Evolutionary conservation across 2,113 vertebrate species (phyloP).

Genomic region (Crotophaga sulcirostris): DNA sequence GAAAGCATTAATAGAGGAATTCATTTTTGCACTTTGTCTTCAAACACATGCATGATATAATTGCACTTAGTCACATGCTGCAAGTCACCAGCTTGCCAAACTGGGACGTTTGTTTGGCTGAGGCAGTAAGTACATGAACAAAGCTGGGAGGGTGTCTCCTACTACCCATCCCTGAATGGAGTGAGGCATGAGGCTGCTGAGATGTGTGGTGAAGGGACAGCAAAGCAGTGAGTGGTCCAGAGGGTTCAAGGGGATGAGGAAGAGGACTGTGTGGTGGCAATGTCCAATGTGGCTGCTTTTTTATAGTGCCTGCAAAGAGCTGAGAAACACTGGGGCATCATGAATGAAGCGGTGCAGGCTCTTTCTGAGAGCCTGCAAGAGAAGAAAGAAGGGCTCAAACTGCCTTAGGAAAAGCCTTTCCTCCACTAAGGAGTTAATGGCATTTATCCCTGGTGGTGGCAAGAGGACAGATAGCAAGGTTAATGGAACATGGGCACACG

Average conservation of each 20-base stretch:
- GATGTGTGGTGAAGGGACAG: neutral
- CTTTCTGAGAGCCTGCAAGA: neutral
- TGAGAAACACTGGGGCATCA: neutral
- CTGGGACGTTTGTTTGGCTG: neutral
- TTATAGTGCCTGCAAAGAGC: neutral
- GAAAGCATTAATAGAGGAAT: neutral
- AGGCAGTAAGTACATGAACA: neutral
- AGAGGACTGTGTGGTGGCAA: neutral
- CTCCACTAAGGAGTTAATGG: neutral
- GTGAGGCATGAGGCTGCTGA: neutral
- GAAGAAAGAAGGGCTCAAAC: neutral
- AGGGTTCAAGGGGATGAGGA: neutral
- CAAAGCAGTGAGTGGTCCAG: neutral
- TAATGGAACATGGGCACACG: neutral
- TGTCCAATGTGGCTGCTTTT: neutral
- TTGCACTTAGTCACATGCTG: accelerated
- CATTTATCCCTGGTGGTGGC: neutral
- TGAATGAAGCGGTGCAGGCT: neutral
- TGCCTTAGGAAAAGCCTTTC: neutral
- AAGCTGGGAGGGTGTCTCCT: neutral
- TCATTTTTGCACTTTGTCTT: neutral
- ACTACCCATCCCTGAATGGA: neutral
- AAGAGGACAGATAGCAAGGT: neutral
- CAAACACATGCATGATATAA: neutral
- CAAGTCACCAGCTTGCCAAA: neutral